Evolutionary conservation across 2,888 invertebrate genomes (phyloP), one percentile per base, ranked within the genome.

Genomic region (Stenchaetothrips biformis): DNA sequence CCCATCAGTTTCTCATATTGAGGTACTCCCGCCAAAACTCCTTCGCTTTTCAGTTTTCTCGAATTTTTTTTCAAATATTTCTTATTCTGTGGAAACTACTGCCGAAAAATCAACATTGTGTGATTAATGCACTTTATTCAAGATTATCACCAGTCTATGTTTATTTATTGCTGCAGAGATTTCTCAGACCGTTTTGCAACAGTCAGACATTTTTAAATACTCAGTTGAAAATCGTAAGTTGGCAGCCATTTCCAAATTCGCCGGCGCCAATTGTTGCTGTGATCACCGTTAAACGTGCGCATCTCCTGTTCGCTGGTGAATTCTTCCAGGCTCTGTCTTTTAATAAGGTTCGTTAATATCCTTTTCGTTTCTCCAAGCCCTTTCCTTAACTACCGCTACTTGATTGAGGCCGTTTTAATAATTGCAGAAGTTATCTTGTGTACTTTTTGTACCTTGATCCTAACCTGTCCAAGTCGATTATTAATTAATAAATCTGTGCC

Each of bases 191-290:
- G 37, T 37, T 37, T 37, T 4, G 4, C 37, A 37, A 37, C 37
- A 1, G 37, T 16, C 11, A 59, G 67, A 74, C 67, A 74, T 74
- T 74, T 74, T 74, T 74, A 74, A 74, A 21, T 74, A 4, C 21
- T 11, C 67, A 25, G 8, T 25, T 21, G 67, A 1, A 25, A 25
- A 18, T 74, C 67, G 11, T 7, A 74, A 25, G 67, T 74, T 74
- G 67, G 67, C 25, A 74, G 25, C 25, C 8, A 74, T 25, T 74
- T 74, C 25, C 9, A 21, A 74, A 9, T 25, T 25, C 7, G 25
- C 67, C 67, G 21, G 67, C 67, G 67, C 67, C 67, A 74, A 74
- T 74, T 74, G 67, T 74, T 74, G 67, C 25, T 25, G 9, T 25
- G 25, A 21, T 21, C 67, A 8, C n/a, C 25, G 67, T 74, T 74